A percentile compares a stretch with the other conserved stretches of the same genome.
Evolutionary conservation across 2,888 invertebrate genomes (phyloP).

Genomic region (Lagria hirta): DNA sequence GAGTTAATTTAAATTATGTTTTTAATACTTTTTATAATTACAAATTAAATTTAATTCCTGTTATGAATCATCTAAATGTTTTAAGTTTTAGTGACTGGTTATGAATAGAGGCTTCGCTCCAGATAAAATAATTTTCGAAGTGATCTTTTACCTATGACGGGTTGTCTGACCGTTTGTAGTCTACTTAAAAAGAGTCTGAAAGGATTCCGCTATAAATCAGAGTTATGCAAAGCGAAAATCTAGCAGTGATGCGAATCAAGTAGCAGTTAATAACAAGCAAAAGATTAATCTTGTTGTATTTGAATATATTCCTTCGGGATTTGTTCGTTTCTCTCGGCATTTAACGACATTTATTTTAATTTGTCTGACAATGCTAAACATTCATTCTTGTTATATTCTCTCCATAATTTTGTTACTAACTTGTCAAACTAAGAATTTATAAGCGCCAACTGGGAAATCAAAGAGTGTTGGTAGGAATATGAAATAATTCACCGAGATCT

Average conservation of each 20-base stretch:
- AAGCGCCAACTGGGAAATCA: constrained; percentile 36
- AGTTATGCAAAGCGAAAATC: constrained; percentile 18
- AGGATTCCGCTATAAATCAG: constrained; percentile 6
- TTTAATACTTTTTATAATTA: too few relatives aligned
- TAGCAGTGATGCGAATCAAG: constrained; percentile 5
- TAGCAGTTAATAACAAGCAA: constrained; percentile 20
- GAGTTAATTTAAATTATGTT: too few relatives aligned
- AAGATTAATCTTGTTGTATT: constrained; percentile 30
- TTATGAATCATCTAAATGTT: too few relatives aligned
- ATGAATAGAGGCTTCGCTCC: too few relatives aligned
- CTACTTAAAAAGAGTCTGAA: constrained; percentile 6
- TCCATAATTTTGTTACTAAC: constrained; percentile 33
- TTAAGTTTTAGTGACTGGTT: too few relatives aligned
- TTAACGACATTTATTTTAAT: constrained; percentile 34
- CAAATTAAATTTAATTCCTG: too few relatives aligned
- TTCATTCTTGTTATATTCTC: constrained; percentile 26
- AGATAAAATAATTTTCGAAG: too few relatives aligned
- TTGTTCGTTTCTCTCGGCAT: constrained; percentile 25
- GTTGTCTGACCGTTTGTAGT: constrained; percentile 16
- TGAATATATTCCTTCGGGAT: constrained; percentile 29
- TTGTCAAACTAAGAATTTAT: constrained; percentile 37
- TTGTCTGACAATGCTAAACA: constrained; percentile 29
- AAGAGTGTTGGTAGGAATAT: constrained; percentile 17
- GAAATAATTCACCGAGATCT: too few relatives aligned
- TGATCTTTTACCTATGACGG: constrained; percentile 8